Percentiles rank a stretch among this genome's conserved stretches.
phyloP scores from a whole-genome alignment of 1,140 invertebrate genomes.

The Cepaea nemoralis region DNA sequence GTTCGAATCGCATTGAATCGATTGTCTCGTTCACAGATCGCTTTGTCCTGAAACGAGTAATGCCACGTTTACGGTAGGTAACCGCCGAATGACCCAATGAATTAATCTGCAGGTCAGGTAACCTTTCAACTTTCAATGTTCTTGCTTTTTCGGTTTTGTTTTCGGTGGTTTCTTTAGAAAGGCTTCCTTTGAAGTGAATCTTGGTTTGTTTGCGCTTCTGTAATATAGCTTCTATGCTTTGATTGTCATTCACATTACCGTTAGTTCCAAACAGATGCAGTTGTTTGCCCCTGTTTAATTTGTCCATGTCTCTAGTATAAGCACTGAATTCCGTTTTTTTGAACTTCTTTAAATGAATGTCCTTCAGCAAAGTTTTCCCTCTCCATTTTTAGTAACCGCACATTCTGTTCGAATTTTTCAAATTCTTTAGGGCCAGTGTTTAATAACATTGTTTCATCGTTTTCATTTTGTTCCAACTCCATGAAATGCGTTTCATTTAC shows the following conservation, averaged over 20 bases:
- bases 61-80: background rate
- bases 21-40: background rate
- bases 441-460: no score
- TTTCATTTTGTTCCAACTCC: no score
- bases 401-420: no score
- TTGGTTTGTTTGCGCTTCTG: background rate
- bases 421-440: no score
- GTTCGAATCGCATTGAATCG: background rate
- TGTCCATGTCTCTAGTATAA: no score
- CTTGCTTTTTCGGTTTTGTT: background rate
- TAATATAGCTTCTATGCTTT: background rate
- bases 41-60: background rate
- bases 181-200: background rate
- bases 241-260: background rate
- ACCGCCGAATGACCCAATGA: background rate
- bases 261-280: no score
- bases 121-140: background rate
- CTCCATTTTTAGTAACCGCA: no score
- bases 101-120: background rate
- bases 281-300: no score
- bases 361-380: no score
- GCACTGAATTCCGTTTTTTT: no score
- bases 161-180: background rate
- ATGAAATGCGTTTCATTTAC: no score
- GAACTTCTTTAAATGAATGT: no score